Conservation (phyloP, 2,888 invertebrate species). For the Serripes groenlandicus region DNA sequence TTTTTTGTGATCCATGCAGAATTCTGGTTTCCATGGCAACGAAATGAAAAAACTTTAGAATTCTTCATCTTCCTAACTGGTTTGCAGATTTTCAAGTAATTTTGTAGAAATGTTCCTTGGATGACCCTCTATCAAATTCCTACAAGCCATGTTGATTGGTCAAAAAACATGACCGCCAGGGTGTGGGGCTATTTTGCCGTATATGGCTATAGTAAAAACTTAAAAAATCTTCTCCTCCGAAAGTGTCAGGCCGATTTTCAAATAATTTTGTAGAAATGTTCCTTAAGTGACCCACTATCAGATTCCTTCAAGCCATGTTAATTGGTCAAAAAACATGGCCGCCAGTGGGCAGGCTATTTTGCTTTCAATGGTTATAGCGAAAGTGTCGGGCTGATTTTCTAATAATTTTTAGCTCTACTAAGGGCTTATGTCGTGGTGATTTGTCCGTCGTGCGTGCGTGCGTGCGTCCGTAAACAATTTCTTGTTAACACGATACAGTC, state of each 20-base stretch:
- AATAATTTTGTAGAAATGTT: not conserved
- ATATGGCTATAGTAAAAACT: not conserved
- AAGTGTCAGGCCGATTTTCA: not conserved
- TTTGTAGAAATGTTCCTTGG: not conserved
- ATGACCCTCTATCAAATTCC: not conserved
- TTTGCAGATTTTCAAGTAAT: not conserved
- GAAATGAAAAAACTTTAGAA: too few relatives aligned
- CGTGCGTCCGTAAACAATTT: too few relatives aligned
- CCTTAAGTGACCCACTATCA: not conserved
- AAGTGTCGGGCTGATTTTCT: too few relatives aligned
- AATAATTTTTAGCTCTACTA: too few relatives aligned
- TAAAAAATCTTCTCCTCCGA: not conserved
- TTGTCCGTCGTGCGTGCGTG: too few relatives aligned
- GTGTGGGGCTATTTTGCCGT: not conserved
- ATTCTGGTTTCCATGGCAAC: too few relatives aligned
- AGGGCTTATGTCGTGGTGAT: too few relatives aligned
- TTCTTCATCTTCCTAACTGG: not conserved
- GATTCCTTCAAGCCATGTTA: not conserved
- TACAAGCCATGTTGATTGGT: not conserved
- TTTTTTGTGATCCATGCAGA: not conserved
- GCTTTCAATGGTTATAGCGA: too few relatives aligned
- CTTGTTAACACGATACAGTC: too few relatives aligned
- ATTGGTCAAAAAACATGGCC: too few relatives aligned
- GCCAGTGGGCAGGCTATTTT: too few relatives aligned
- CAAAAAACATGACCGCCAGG: not conserved